phyloP scores from a whole-genome alignment of 2,113 vertebrate genomes.

The Poeciliopsis prolifica region DNA sequence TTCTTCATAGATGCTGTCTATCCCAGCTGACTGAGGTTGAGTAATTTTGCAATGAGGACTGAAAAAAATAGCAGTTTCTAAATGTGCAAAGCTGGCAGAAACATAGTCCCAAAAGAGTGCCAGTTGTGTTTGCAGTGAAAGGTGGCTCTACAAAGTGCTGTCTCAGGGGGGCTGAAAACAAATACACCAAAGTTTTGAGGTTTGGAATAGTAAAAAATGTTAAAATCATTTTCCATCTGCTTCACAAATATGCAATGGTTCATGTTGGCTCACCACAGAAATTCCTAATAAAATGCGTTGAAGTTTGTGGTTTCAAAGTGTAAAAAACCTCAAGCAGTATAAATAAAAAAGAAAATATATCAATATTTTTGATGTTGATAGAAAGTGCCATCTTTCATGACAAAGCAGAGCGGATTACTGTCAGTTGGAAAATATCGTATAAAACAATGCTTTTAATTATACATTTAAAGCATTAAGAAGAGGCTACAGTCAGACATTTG shows the following conservation, averaged over 20 bases:
- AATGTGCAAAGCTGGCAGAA: too few relatives aligned
- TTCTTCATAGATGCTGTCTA: too few relatives aligned
- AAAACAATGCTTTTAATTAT: background rate
- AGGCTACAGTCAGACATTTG: background rate
- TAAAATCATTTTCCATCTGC: background rate
- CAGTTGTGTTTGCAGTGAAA: background rate
- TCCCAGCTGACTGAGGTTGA: background rate
- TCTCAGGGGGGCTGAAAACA: background rate
- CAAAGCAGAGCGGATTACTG: too few relatives aligned
- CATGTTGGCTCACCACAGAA: background rate
- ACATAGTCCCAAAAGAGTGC: background rate
- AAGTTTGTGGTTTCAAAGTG: background rate
- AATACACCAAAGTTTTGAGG: background rate
- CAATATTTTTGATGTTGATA: background rate
- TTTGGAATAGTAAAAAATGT: background rate
- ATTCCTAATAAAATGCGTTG: background rate
- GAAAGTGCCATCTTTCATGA: background rate
- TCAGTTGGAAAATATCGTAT: too few relatives aligned
- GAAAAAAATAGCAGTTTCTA: background rate
- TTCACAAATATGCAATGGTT: background rate
- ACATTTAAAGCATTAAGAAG: background rate
- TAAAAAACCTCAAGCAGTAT: background rate
- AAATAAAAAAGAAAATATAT: background rate
- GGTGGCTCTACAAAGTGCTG: background rate
- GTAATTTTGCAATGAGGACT: background rate